Conservation (phyloP, 92 coral and sea anemone species). For the Epizoanthus rinbou region DNA sequence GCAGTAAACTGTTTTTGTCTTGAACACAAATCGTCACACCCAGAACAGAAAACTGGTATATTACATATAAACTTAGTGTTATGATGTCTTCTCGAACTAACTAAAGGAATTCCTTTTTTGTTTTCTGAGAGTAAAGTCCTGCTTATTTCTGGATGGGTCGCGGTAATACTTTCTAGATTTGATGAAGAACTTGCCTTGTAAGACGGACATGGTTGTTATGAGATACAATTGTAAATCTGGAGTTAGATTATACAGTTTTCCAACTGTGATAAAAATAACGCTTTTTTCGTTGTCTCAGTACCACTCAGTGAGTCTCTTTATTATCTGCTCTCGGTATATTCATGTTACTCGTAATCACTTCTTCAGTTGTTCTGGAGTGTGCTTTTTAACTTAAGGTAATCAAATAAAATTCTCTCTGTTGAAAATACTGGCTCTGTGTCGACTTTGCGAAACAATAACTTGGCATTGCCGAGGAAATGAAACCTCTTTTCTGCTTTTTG, state of each 20-base stretch:
- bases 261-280: constrained; percentile 29
- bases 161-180: no score
- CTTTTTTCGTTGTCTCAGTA: constrained; percentile 23
- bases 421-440: constrained; percentile 9
- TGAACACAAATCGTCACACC: constrained; percentile 6
- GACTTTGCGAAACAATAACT: constrained; percentile 11
- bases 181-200: no score
- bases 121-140: background rate
- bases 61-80: background rate
- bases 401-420: background rate
- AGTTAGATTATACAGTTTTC: constrained; percentile 15
- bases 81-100: background rate
- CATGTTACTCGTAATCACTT: constrained; percentile 13
- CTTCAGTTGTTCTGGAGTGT: background rate
- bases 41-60: constrained; percentile 6
- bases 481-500: constrained; percentile 11
- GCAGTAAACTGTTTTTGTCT: background rate
- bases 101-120: constrained; percentile 4
- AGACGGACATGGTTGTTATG: no score
- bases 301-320: constrained; percentile 4
- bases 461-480: constrained; percentile 19
- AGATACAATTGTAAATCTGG: background rate
- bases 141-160: background rate
- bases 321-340: background rate
- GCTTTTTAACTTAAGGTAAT: constrained; percentile 8